Evolutionary conservation across 1,140 invertebrate genomes (phyloP).

Genomic region (Sitophilus oryzae): DNA sequence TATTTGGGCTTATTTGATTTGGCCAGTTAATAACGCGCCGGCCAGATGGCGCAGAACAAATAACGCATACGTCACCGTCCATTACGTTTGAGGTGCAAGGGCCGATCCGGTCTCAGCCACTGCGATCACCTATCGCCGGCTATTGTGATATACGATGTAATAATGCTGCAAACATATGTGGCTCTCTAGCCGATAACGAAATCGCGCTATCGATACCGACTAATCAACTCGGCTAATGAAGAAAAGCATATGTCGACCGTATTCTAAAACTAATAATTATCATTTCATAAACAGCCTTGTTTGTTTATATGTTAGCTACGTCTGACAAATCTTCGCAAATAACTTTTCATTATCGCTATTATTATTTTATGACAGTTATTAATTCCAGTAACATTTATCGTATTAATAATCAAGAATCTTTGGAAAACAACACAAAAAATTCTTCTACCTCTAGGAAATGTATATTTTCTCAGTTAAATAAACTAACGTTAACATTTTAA

Average conservation of each 20-base stretch:
- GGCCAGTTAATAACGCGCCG: constrained; percentile 44
- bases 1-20: constrained; percentile 45
- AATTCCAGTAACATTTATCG: no score
- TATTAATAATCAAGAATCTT: no score
- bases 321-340: neutral
- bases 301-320: neutral
- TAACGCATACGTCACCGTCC: constrained; percentile 45
- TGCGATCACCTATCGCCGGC: constrained; percentile 42
- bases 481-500: no score
- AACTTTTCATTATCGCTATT: neutral
- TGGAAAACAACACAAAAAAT: no score
- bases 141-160: constrained; percentile 44
- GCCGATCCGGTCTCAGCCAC: constrained; percentile 32
- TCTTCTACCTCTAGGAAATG: no score
- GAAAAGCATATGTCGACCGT: constrained; percentile 38
- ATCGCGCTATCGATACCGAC: constrained; percentile 42
- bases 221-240: constrained; percentile 43
- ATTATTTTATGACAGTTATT: neutral
- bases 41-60: constrained; percentile 45
- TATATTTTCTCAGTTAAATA: no score
- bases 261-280: constrained; percentile 32
- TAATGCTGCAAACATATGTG: constrained; percentile 44
- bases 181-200: constrained; percentile 41
- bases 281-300: constrained; percentile 15
- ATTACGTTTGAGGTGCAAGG: constrained; percentile 32